Conservation (phyloP, 1,140 invertebrate species). For the Bradynema listronoti region DNA sequence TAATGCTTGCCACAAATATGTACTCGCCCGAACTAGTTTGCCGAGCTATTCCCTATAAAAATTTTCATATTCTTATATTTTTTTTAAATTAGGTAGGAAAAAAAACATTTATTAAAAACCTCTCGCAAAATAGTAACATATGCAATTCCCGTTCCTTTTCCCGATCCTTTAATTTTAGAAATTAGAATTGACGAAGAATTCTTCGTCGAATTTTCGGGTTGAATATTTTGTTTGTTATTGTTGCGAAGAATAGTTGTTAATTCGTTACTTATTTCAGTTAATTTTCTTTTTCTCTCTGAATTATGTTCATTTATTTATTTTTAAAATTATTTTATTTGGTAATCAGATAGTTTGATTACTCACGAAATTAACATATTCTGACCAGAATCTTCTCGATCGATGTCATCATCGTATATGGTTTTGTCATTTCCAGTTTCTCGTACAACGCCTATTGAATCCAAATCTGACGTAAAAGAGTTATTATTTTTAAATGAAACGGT, state of each 20-base stretch:
- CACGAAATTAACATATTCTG: no score
- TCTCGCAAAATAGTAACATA: slow-evolving; percentile 10
- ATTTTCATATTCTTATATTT: background rate
- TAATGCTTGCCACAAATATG: slow-evolving; percentile 52
- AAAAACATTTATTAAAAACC: background rate
- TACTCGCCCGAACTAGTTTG: slow-evolving; percentile 45
- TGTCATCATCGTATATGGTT: no score
- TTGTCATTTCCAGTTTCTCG: no score
- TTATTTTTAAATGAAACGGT: no score
- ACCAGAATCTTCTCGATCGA: no score
- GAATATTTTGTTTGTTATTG: background rate
- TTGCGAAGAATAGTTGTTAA: background rate
- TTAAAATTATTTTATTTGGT: no score
- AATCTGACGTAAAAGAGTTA: no score
- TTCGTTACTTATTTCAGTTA: background rate
- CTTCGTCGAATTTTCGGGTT: background rate
- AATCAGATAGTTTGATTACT: no score
- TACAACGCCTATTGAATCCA: no score
- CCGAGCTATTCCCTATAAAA: slow-evolving; percentile 46
- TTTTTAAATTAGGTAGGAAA: background rate
- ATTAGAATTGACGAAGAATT: background rate
- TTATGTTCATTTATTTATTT: background rate
- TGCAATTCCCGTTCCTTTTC: background rate
- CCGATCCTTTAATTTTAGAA: background rate
- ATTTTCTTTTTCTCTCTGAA: slow-evolving; percentile 1